Conservation (phyloP, 2,888 invertebrate genomes). For the Xanthorhoe spadicearia region DNA sequence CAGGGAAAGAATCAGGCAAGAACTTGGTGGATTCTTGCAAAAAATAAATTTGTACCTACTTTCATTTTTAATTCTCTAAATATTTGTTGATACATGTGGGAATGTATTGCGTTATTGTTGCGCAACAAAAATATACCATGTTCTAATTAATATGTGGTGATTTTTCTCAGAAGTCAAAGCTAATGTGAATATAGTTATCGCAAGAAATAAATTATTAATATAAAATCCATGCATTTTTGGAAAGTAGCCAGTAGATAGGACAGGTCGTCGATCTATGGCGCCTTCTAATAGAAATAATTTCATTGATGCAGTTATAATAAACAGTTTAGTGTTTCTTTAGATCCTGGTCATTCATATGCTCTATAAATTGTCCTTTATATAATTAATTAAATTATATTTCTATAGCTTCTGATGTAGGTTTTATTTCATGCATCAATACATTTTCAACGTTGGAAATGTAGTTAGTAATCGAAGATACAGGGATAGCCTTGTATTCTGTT, state of each 20-base stretch:
- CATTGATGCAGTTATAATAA: neutral
- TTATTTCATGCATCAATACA: no score
- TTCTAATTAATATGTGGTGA: conserved; percentile 26
- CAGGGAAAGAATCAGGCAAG: no score
- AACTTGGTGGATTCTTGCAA: no score
- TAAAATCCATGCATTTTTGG: conserved; percentile 23
- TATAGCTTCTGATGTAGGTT: no score
- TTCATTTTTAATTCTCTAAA: neutral
- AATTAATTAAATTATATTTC: no score
- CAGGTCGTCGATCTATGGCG: conserved; percentile 22
- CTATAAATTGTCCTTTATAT: no score
- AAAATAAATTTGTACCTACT: no score
- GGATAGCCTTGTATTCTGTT: no score
- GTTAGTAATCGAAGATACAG: no score
- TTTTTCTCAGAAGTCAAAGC: conserved; percentile 32
- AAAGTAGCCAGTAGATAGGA: conserved; percentile 14
- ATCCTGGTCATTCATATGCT: neutral
- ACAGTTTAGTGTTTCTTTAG: neutral
- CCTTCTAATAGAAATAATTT: conserved; percentile 2
- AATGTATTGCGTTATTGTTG: conserved; percentile 4
- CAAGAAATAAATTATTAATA: conserved; percentile 33
- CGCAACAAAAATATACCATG: conserved; percentile 18
- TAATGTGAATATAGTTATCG: conserved; percentile 27
- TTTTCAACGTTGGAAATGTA: no score
- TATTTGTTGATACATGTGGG: neutral